Evolutionary conservation across 2,888 invertebrate genomes (phyloP), one percentile per base, ranked within the genome.

Genomic region (Neelides folsomi): DNA sequence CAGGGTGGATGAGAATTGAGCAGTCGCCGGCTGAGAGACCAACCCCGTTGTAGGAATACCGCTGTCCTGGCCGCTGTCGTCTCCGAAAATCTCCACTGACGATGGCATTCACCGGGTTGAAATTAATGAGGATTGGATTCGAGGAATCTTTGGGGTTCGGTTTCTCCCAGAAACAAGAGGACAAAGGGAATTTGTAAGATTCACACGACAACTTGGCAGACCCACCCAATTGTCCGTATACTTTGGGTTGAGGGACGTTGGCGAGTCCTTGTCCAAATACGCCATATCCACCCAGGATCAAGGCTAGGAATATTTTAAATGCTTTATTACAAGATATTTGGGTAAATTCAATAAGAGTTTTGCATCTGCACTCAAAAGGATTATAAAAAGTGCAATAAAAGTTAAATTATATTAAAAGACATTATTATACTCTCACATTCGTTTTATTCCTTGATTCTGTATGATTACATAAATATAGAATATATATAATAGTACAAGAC

Each of bases 141-240:
- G 34, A 38, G 12, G n/a, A n/a, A 12, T 15, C 13, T 7, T 27
- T 27, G 27, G 27, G 27, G 9, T 36, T 42, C n/a, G 35, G 20
- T 16, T 54, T 45, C 42, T 63, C 63, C 63, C 63, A 63, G 19
- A 59, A 20, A 38, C 63, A 63, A n/a, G 13, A 41, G 4, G 38
- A 27, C 9, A 63, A 35, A 2, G 61, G 60, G 1, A 53, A 19
- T 47, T 56, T 55, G 43, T 55, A 51, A 19, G 60, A 56, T 47
- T 56, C 56, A 43, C 63, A 63, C 6, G 61, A 49, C 50, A 63
- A 58, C 49, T 62, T 60, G 35, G 61, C 47, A 18, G 55, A 37
- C 38, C 49, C 45, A 10, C 57, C 57, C 7, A 51, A 39, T 43
- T 52, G 57, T 19, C 61, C 59, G 37, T 46, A 48, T 6, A 63